Conservation (phyloP, 2,797 vertebrate genomes). For the Rhynchonycteris naso region DNA sequence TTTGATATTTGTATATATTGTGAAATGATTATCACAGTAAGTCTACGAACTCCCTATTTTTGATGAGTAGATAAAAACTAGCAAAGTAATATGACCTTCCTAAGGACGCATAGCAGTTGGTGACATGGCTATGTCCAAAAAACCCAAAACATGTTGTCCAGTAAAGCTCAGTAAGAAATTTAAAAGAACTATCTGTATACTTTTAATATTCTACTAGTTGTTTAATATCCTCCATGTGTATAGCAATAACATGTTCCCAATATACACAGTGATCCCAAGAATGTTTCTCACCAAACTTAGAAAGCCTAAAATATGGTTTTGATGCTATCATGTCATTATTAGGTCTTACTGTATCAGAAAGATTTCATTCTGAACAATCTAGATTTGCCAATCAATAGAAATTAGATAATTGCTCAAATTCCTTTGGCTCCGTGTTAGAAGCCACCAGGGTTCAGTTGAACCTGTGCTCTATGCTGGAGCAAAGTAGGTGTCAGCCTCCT, state of each 20-base stretch:
- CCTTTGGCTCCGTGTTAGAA: not conserved
- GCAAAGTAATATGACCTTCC: not conserved
- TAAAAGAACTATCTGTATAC: not conserved
- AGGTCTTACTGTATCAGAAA: not conserved
- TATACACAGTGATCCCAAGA: not conserved
- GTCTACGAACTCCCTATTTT: not conserved
- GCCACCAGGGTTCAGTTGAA: not conserved
- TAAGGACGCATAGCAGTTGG: not conserved
- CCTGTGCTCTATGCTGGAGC: not conserved
- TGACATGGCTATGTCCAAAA: not conserved
- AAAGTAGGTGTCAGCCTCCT: not conserved
- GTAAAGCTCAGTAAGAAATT: not conserved
- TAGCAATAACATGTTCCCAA: accelerated
- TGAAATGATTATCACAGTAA: not conserved
- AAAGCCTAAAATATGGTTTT: not conserved
- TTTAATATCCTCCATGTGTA: not conserved
- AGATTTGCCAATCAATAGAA: not conserved
- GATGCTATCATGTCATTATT: not conserved
- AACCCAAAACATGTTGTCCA: not conserved
- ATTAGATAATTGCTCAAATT: not conserved
- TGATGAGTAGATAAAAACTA: not conserved
- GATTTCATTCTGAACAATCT: not conserved
- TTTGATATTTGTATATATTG: not conserved
- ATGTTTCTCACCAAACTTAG: not conserved
- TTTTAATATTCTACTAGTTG: not conserved